Percentiles rank a stretch among this genome's conserved stretches.
These are phyloP conservation scores for Rhineura floridana DNA, from an alignment of 2,113 vertebrate species.

Conservation along the genomic window DNA sequence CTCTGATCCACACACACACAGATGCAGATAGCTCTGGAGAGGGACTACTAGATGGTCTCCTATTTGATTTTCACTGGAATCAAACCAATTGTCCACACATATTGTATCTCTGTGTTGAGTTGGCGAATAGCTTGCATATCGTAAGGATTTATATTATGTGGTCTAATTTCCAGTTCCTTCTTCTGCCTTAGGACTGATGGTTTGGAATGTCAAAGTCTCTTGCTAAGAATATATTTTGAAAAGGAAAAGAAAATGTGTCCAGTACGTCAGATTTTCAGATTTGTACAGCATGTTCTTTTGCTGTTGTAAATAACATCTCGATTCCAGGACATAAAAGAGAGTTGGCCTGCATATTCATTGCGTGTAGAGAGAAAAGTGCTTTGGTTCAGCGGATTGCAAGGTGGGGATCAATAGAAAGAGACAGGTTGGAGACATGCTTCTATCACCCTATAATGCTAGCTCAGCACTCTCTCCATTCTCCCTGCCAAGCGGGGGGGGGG, in stretches of 20 bases:
- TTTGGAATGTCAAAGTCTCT: background rate
- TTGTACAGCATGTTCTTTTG: background rate
- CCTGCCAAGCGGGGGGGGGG: background rate
- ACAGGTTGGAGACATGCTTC: conserved; percentile 61
- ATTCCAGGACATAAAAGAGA: background rate
- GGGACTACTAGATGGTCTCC: background rate
- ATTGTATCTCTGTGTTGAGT: background rate
- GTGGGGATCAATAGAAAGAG: conserved; percentile 64
- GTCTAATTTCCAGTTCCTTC: background rate
- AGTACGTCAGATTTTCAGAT: background rate
- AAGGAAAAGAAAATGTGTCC: background rate
- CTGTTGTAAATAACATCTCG: background rate
- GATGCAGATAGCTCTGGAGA: background rate
- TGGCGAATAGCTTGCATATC: too few species aligned
- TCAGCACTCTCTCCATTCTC: conserved; percentile 11
- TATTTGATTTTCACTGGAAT: background rate
- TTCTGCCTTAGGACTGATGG: background rate
- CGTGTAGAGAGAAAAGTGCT: background rate
- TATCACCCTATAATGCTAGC: conserved; percentile 5
- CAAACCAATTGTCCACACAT: background rate
- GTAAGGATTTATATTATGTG: background rate
- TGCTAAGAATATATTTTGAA: background rate
- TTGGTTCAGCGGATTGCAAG: conserved; percentile 13
- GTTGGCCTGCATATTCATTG: conserved; percentile 2
- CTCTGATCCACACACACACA: background rate